Evolutionary conservation across 1,140 invertebrate genomes (phyloP), one percentile per base, ranked within the genome.

Genomic region (Neodiprion lecontei): DNA sequence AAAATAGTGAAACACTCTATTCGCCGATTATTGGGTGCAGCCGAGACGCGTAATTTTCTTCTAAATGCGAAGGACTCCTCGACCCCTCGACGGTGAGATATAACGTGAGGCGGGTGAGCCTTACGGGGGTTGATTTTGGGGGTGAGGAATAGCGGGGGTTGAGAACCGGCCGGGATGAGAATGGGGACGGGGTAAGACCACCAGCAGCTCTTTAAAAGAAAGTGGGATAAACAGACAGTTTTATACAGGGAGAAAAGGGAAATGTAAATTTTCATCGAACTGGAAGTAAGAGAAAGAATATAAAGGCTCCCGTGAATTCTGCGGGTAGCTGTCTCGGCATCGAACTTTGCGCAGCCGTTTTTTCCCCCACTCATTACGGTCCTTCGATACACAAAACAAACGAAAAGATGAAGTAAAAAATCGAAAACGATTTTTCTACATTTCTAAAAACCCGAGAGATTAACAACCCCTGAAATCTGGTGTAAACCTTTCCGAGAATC

Each of bases 261-360:
- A 88, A 89, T 88, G 88, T 89, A 89, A 88, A 89, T 89, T 88
- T 88, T 79, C 85, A 88, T 79, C 83, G 87, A 88, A 82, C 79
- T 86, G 87, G 86, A 88, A 87, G 82, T 9, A 83, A 85, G 84
- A 85, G 83, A 84, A 85, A 87, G 86, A 86, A 87, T 40, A 88
- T 88, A 86, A 88, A 85, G 86, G 87, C 87, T 85, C 28, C 28
- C 28, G 28, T 82, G 81, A 86, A 83, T 79, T 80, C 75, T 79
- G 81, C 79, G 84, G 82, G 85, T 40, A 40, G 28, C 28, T 3
- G 28, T 40, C 28, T 40, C 2, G 2, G 5, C 28, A 5, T 40
- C 28, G 28, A 40, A 40, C 28, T 40, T 40, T 40, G 28, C 5
- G 28, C 28, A 40, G 28, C 28, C 28, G 28, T 2, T 40, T 40